Percentiles rank a stretch among this genome's conserved stretches.
phyloP scores from a whole-genome alignment of 1,140 invertebrate genomes.

The Cydia strobilella region DNA sequence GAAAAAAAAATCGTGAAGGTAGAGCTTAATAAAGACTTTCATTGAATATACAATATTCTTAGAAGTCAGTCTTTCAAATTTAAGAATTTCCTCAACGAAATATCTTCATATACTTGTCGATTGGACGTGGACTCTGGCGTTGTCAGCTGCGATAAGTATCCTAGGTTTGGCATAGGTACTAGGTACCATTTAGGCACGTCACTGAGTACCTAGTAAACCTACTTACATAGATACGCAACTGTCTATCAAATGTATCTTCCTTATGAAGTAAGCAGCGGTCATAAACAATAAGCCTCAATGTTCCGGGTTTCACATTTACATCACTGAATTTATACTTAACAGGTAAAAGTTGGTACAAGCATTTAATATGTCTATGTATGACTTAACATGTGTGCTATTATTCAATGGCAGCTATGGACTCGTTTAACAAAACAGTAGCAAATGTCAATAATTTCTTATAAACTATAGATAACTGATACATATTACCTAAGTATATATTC shows the following conservation, averaged over 20 bases:
- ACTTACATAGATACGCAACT: conserved; percentile 16
- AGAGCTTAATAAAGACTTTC: too few relatives aligned
- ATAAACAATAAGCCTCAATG: conserved; percentile 2
- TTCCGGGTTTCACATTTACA: conserved; percentile 10
- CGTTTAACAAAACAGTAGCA: too few relatives aligned
- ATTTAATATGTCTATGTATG: neutral
- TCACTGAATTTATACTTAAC: neutral
- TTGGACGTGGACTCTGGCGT: neutral
- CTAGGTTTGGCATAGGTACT: too few relatives aligned
- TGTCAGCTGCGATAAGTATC: neutral
- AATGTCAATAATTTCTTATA: too few relatives aligned
- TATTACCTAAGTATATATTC: too few relatives aligned
- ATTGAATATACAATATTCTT: too few relatives aligned
- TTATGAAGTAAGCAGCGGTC: conserved; percentile 4
- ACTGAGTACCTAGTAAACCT: conserved; percentile 8
- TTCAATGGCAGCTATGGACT: too few relatives aligned
- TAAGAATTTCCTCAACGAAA: too few relatives aligned
- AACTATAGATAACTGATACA: too few relatives aligned
- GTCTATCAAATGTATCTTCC: conserved; percentile 8
- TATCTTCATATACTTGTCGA: too few relatives aligned
- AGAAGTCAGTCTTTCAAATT: too few relatives aligned
- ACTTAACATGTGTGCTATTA: neutral
- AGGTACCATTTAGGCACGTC: neutral
- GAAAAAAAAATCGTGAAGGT: too few relatives aligned
- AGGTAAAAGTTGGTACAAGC: neutral